Conservation (phyloP, 2,113 vertebrate genomes). For the Clarias magur region DNA sequence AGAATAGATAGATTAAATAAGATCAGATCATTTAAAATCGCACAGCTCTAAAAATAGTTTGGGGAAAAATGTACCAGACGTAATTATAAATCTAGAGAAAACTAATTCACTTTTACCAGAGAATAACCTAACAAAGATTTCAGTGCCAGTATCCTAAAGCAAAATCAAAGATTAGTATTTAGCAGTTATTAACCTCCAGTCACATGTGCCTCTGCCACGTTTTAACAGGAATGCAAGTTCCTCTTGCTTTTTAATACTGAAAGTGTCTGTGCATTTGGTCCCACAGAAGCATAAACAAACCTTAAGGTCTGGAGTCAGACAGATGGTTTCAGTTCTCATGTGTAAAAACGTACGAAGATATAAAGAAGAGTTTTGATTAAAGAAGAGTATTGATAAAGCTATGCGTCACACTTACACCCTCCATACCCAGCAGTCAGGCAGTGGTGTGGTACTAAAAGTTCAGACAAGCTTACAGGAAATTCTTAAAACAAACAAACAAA, state of each 20-base stretch:
- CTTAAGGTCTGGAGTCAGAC: not conserved
- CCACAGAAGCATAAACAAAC: not conserved
- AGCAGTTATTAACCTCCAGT: not conserved
- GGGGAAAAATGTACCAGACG: not conserved
- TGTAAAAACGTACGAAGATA: not conserved
- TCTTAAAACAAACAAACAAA: not conserved
- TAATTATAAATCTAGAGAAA: not conserved
- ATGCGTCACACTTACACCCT: not conserved
- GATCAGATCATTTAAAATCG: too few species aligned
- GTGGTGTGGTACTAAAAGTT: not conserved
- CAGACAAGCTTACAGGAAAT: not conserved
- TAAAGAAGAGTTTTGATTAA: not conserved
- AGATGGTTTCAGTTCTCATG: conserved; percentile 4
- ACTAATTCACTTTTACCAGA: not conserved
- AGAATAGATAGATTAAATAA: too few species aligned
- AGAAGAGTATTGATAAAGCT: not conserved
- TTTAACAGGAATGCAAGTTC: not conserved
- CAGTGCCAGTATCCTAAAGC: not conserved
- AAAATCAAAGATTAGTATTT: too few species aligned
- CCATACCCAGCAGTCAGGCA: not conserved
- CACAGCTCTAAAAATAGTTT: too few species aligned
- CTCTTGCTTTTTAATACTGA: not conserved
- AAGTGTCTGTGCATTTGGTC: not conserved
- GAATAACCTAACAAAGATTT: not conserved
- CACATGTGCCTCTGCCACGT: not conserved